Percentiles rank a stretch among this genome's conserved stretches.
phyloP scores from a whole-genome alignment of 2,888 invertebrate species.

The Mesorhabditis spiculigera region DNA sequence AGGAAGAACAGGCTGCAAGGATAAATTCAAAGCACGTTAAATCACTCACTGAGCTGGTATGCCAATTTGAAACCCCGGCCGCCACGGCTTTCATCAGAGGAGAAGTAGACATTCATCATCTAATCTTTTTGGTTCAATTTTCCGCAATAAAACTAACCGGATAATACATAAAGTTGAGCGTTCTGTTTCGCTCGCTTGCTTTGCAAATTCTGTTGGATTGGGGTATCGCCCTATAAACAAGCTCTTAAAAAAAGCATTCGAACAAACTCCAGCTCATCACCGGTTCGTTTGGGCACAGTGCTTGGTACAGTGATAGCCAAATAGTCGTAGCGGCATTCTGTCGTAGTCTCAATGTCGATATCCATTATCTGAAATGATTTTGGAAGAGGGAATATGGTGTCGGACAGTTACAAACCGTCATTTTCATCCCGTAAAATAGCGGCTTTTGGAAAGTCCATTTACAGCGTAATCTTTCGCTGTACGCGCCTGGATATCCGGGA shows the following conservation, averaged over 20 bases:
- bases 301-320: conserved; percentile 65
- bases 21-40: neutral
- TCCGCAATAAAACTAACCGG: neutral
- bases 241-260: no score
- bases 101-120: conserved; percentile 32
- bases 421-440: conserved; percentile 35
- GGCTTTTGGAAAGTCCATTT: conserved; percentile 44
- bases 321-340: conserved; percentile 70
- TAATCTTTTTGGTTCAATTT: neutral
- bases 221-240: no score
- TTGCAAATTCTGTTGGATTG: neutral
- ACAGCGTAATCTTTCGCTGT: conserved; percentile 39
- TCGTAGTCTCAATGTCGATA: conserved; percentile 24
- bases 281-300: no score
- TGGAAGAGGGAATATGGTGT: no score
- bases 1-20: conserved; percentile 38
- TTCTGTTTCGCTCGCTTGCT: conserved; percentile 11
- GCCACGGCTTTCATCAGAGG: conserved; percentile 27
- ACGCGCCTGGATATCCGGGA: conserved; percentile 15
- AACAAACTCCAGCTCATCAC: no score
- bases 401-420: conserved; percentile 13
- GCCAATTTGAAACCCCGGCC: conserved; percentile 46
- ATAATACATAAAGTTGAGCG: conserved; percentile 16
- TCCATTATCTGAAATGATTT: neutral
- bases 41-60: conserved; percentile 37